Evolutionary conservation across 2,888 invertebrate genomes (phyloP).

Genomic region (Cataglyphis cursor): DNA sequence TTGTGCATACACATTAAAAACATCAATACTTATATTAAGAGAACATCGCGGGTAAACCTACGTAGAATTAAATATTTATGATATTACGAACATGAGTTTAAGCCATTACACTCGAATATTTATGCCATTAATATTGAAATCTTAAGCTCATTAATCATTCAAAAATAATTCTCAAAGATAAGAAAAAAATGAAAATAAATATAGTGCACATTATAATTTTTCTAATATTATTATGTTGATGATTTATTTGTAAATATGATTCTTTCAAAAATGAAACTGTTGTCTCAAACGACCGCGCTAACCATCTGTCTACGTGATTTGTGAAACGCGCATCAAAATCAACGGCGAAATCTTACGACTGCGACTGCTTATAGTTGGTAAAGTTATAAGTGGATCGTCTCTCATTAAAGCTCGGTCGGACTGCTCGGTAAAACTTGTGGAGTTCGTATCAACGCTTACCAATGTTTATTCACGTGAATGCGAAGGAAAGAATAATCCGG

Average conservation of each 20-base stretch:
- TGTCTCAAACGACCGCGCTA: neutral
- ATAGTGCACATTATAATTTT: neutral
- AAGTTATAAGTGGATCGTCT: slow-evolving; percentile 54
- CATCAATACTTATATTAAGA: neutral
- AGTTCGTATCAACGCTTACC: slow-evolving; percentile 44
- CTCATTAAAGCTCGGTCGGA: slow-evolving; percentile 48
- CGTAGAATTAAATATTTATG: neutral
- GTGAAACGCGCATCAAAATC: slow-evolving; percentile 48
- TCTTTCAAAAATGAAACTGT: neutral
- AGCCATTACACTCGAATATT: neutral
- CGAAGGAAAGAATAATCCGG: slow-evolving; percentile 31
- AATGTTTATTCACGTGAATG: slow-evolving; percentile 52
- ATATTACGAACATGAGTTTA: neutral
- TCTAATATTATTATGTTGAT: neutral
- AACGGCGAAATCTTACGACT: slow-evolving; percentile 34
- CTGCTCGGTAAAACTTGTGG: slow-evolving; percentile 22
- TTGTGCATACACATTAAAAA: neutral
- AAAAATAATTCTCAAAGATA: neutral
- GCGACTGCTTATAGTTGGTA: slow-evolving; percentile 46
- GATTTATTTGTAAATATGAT: slow-evolving; percentile 32
- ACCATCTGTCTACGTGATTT: slow-evolving; percentile 25
- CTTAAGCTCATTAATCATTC: neutral
- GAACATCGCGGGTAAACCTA: neutral
- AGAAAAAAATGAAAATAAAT: slow-evolving; percentile 1
- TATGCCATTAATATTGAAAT: neutral